Percentiles rank a stretch among this genome's conserved stretches.
These are phyloP conservation scores for Ophiothrix spiculata DNA, from an alignment of 35 echinoderm and acorn worm species.

Conservation along the genomic window DNA sequence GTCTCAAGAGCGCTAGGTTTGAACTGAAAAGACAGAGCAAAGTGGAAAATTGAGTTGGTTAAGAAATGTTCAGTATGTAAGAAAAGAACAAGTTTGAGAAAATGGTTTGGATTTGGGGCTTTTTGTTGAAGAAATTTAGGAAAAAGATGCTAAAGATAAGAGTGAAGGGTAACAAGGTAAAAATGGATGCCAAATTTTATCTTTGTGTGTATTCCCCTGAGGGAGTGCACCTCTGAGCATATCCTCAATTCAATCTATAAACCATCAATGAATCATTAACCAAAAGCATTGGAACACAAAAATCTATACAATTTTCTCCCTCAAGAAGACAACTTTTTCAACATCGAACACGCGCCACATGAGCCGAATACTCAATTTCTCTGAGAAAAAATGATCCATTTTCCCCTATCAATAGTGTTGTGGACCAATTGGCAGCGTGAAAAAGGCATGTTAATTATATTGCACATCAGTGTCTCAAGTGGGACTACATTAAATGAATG, in stretches of 20 bases:
- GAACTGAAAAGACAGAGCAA: too few relatives aligned
- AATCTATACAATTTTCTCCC: neutral
- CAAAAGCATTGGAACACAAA: neutral
- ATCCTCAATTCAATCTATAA: neutral
- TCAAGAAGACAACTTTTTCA: neutral
- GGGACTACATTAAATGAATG: neutral
- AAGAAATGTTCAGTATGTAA: too few relatives aligned
- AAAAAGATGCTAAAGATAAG: neutral
- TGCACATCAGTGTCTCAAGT: neutral
- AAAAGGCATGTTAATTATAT: constrained; percentile 8
- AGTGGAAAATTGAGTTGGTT: too few relatives aligned
- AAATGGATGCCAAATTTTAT: neutral
- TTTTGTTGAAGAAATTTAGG: neutral
- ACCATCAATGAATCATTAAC: neutral
- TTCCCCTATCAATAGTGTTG: neutral
- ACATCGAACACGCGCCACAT: neutral
- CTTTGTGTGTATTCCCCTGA: neutral
- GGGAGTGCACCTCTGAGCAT: neutral
- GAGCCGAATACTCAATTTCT: neutral
- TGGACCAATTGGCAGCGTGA: neutral
- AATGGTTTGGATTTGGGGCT: neutral
- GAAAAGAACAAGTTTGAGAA: neutral
- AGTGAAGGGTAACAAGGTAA: neutral
- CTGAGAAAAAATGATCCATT: neutral
- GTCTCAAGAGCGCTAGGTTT: too few relatives aligned